A percentile compares a stretch with the other conserved stretches of the same genome.
Conservation (phyloP, 2,113 vertebrate species). For the Epinephelus fuscoguttatus region DNA sequence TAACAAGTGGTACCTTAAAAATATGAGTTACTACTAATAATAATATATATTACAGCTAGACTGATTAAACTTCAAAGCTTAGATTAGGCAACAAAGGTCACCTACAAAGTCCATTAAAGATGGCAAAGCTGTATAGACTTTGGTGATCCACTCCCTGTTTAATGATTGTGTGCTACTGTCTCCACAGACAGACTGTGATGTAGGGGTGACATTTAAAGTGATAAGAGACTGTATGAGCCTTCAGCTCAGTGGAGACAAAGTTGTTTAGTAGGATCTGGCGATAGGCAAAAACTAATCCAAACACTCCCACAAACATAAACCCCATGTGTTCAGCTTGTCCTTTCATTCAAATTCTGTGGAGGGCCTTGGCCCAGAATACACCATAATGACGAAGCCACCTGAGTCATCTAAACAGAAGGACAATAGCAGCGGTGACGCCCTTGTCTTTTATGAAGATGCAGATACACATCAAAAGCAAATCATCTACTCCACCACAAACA, state of each 20-base stretch:
- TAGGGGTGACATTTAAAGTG: slow-evolving; percentile 6
- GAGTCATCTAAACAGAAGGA: slow-evolving; percentile 36
- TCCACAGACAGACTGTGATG: neutral
- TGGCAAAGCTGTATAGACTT: slow-evolving; percentile 13
- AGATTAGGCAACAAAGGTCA: slow-evolving; percentile 32
- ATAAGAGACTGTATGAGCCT: neutral
- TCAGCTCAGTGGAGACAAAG: neutral
- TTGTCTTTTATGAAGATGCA: slow-evolving; percentile 42
- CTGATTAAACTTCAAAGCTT: slow-evolving; percentile 31
- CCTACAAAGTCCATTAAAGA: slow-evolving; percentile 50
- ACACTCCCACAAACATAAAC: slow-evolving; percentile 6
- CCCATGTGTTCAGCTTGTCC: neutral
- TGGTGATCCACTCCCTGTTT: slow-evolving; percentile 55
- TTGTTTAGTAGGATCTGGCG: slow-evolving; percentile 11
- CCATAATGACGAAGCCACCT: neutral
- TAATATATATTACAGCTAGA: neutral
- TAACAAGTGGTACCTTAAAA: neutral
- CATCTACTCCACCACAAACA: slow-evolving; percentile 10
- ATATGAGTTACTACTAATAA: slow-evolving; percentile 7
- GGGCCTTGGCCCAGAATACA: slow-evolving; percentile 10
- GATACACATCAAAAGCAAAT: slow-evolving; percentile 34
- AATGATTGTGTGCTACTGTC: slow-evolving; percentile 16
- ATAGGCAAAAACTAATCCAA: neutral
- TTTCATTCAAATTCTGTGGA: slow-evolving; percentile 2
- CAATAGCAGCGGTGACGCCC: slow-evolving; percentile 33